Conservation (phyloP, 1,140 invertebrate species). For the Caenorhabditis brenneri region DNA sequence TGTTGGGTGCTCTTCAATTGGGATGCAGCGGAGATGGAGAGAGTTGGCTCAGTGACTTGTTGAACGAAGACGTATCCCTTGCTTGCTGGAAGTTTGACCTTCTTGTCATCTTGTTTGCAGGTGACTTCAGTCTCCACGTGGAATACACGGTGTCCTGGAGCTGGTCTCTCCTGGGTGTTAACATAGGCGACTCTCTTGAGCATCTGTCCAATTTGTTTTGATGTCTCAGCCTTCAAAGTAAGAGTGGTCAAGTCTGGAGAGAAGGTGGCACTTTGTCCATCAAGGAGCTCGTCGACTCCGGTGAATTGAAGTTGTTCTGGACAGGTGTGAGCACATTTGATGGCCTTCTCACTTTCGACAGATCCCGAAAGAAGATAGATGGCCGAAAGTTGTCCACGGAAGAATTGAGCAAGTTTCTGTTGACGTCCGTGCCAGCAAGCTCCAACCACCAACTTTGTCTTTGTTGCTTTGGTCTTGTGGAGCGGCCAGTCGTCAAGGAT, state of each 20-base stretch:
- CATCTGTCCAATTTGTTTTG: slow-evolving; percentile 57
- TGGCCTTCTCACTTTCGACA: slow-evolving; percentile 58
- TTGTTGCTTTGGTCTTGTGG: slow-evolving; percentile 88
- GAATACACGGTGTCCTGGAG: slow-evolving; percentile 58
- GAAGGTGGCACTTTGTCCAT: slow-evolving; percentile 45
- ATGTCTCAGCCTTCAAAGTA: slow-evolving; percentile 57
- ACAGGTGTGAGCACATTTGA: slow-evolving; percentile 63
- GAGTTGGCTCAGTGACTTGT: slow-evolving; percentile 47
- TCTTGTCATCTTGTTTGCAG: slow-evolving; percentile 51
- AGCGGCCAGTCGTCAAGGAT: slow-evolving; percentile 99
- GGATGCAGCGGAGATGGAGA: slow-evolving; percentile 63
- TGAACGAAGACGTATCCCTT: slow-evolving; percentile 58
- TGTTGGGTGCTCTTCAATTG: slow-evolving; percentile 59
- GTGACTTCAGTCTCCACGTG: slow-evolving; percentile 54
- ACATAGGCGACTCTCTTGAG: slow-evolving; percentile 63
- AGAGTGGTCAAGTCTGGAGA: slow-evolving; percentile 50
- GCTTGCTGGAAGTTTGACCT: slow-evolving; percentile 56
- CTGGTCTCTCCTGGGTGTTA: slow-evolving; percentile 51
- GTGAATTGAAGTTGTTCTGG: slow-evolving; percentile 52
- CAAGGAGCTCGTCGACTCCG: slow-evolving; percentile 41
- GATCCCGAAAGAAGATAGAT: slow-evolving; percentile 62
- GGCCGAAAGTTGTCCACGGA: slow-evolving; percentile 62
- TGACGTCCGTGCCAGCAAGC: slow-evolving; percentile 91
- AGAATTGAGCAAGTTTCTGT: slow-evolving; percentile 66
- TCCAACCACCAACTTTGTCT: slow-evolving; percentile 90